These are phyloP conservation scores for Nannospalax galili DNA, from an alignment of 2,113 vertebrate species.

Conservation along the genomic window DNA sequence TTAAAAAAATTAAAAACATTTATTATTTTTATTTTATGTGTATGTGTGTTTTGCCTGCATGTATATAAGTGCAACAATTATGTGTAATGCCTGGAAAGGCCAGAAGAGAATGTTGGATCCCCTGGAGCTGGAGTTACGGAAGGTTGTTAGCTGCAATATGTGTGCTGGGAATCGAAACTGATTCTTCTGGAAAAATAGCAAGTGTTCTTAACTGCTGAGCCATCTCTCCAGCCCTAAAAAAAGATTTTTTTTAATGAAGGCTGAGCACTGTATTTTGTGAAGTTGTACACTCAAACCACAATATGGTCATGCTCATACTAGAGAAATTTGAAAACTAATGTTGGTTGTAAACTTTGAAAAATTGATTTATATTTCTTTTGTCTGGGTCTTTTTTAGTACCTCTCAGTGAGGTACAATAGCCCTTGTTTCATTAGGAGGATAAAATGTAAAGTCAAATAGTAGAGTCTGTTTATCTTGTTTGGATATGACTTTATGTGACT, in stretches of 20 bases:
- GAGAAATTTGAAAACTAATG: neutral
- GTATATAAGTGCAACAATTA: too few relatives aligned
- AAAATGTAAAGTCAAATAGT: conserved; percentile 63
- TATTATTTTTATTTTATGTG: too few relatives aligned
- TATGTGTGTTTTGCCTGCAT: too few relatives aligned
- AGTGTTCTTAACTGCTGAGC: too few relatives aligned
- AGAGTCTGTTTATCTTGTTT: conserved; percentile 64
- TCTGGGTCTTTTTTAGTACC: conserved; percentile 4
- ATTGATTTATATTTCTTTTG: conserved; percentile 15
- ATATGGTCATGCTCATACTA: conserved; percentile 23
- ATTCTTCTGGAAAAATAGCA: too few relatives aligned
- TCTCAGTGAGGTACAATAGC: conserved; percentile 59
- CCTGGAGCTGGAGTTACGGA: too few relatives aligned
- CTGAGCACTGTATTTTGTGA: conserved; percentile 1
- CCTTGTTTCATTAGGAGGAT: conserved; percentile 40
- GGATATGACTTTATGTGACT: conserved; percentile 30
- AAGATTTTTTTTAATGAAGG: neutral
- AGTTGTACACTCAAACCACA: conserved; percentile 38
- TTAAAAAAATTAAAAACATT: too few relatives aligned
- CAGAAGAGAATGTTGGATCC: too few relatives aligned
- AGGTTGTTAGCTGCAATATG: too few relatives aligned
- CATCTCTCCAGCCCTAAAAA: too few relatives aligned
- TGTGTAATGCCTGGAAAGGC: too few relatives aligned
- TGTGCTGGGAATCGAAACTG: too few relatives aligned
- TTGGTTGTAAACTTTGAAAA: conserved; percentile 6